A percentile compares a stretch with the other conserved stretches of the same genome.
phyloP scores from a whole-genome alignment of 2,797 vertebrate genomes.

The Acanthurus tractus region DNA sequence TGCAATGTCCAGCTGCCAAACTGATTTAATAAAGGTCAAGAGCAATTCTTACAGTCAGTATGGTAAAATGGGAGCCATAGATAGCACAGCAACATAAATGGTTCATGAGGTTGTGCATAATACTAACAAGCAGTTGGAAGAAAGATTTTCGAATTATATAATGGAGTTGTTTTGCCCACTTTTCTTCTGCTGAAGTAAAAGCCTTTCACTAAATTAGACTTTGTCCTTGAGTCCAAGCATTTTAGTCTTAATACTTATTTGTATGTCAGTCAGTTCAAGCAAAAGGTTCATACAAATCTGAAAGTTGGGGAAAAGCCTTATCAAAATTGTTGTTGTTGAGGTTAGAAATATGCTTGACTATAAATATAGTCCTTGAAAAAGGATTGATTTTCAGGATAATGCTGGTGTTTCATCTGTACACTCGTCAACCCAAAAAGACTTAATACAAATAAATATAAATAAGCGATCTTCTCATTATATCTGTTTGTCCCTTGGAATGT shows the following conservation, averaged over 20 bases:
- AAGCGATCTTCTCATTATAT: too few species aligned
- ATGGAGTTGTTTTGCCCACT: neutral
- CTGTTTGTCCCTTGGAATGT: too few species aligned
- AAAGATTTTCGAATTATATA: neutral
- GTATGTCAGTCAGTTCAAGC: neutral
- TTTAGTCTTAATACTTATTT: neutral
- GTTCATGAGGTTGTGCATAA: neutral
- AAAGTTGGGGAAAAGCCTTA: too few species aligned
- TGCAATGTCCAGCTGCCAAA: neutral
- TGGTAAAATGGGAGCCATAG: neutral
- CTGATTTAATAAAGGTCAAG: neutral
- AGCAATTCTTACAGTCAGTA: neutral
- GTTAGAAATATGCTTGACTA: too few species aligned
- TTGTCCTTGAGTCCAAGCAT: neutral
- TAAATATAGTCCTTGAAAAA: too few species aligned
- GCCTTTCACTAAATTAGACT: neutral
- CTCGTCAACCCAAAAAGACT: too few species aligned
- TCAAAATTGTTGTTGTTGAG: too few species aligned
- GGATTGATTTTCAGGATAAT: too few species aligned
- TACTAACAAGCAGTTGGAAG: neutral
- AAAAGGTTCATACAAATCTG: too few species aligned
- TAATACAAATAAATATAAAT: too few species aligned
- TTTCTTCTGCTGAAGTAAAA: neutral
- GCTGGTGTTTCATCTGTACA: neutral
- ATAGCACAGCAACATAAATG: neutral